These are phyloP conservation scores for Pissodes strobi DNA, from an alignment of 1,140 invertebrate species.

Conservation along the genomic window DNA sequence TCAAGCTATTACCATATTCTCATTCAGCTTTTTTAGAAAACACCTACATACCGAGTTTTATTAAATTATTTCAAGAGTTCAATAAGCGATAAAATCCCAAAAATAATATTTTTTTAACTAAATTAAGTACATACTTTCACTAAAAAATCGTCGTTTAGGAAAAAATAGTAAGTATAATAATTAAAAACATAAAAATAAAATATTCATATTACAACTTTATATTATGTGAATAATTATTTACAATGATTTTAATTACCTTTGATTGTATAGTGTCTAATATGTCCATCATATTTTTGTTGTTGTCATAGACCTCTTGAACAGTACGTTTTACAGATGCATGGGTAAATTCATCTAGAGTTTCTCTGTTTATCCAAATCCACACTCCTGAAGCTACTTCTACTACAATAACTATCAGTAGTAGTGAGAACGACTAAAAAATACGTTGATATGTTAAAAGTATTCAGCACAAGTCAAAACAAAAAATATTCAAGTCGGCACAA, in stretches of 20 bases:
- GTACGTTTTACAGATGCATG: conserved; percentile 66
- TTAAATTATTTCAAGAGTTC: no score
- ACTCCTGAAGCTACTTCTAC: conserved; percentile 74
- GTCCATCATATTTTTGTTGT: conserved; percentile 63
- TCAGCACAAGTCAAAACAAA: no score
- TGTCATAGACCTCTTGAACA: conserved; percentile 71
- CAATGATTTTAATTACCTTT: conserved; percentile 55
- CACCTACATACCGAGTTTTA: no score
- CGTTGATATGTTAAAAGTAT: no score
- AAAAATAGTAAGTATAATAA: background rate
- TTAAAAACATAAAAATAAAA: background rate
- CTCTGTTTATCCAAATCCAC: conserved; percentile 72
- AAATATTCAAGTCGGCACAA: no score
- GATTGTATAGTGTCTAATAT: conserved; percentile 74
- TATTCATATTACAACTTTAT: background rate
- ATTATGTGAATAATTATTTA: background rate
- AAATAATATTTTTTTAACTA: no score
- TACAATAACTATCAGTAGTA: conserved; percentile 77
- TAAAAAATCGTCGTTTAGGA: background rate
- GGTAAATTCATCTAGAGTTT: conserved; percentile 68
- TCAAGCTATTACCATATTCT: no score
- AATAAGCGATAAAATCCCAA: no score
- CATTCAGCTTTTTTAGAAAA: no score
- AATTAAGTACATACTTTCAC: no score
- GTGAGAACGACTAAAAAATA: conserved; percentile 70